phyloP scores from a whole-genome alignment of 2,888 invertebrate genomes.

The Drosophila anomalipes region DNA sequence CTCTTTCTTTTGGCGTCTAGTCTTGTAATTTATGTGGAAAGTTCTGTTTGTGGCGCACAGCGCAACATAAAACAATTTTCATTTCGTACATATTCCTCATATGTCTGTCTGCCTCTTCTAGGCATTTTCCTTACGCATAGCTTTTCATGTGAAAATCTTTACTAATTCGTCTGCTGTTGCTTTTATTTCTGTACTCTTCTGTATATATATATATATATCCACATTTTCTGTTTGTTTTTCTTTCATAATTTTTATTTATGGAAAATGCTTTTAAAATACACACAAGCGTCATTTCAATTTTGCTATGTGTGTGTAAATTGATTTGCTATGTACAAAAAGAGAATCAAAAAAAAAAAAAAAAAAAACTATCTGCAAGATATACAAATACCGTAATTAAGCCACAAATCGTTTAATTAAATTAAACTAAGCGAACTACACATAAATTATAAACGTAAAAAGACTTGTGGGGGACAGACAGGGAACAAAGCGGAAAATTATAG shows the following conservation, averaged over 20 bases:
- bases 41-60: conserved; percentile 49
- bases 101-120: conserved; percentile 11
- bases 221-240: neutral
- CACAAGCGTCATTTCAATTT: conserved; percentile 27
- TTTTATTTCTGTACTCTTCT: conserved; percentile 7
- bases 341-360: neutral
- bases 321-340: conserved; percentile 19
- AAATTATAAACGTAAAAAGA: conserved; percentile 51
- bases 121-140: conserved; percentile 62
- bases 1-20: conserved; percentile 11
- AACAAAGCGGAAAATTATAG: conserved; percentile 31
- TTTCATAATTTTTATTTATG: conserved; percentile 79
- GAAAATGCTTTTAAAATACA: conserved; percentile 77
- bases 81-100: conserved; percentile 46
- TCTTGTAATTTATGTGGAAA: conserved; percentile 77
- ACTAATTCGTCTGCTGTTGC: conserved; percentile 74
- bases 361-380: conserved; percentile 28
- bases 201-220: neutral
- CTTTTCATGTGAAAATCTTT: conserved; percentile 79
- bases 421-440: conserved; percentile 57
- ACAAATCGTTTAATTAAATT: conserved; percentile 61
- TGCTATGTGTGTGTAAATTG: conserved; percentile 27
- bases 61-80: conserved; percentile 78
- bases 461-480: neutral
- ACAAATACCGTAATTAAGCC: conserved; percentile 18